Evolutionary conservation across 2,113 vertebrate species (phyloP).

Genomic region (Balaeniceps rex): DNA sequence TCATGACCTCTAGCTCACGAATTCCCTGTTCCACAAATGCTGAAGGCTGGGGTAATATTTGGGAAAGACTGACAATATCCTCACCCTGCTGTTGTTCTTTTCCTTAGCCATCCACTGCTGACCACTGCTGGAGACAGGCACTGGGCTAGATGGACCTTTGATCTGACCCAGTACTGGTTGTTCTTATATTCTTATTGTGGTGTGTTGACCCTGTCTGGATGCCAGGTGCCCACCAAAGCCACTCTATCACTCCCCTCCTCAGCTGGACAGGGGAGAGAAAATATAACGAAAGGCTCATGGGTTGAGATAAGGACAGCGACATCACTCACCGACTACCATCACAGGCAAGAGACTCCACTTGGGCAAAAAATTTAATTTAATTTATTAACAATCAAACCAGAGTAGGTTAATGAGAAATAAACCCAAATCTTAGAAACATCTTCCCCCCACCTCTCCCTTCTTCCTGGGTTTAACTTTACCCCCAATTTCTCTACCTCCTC

Average conservation of each 20-base stretch:
- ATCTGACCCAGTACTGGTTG: background rate
- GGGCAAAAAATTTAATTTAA: background rate
- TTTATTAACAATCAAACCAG: background rate
- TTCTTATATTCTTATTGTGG: background rate
- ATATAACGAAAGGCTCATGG: background rate
- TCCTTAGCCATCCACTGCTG: background rate
- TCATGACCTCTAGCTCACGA: background rate
- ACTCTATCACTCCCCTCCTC: background rate
- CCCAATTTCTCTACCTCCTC: background rate
- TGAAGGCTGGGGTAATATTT: background rate
- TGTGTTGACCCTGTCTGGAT: background rate
- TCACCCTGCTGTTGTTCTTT: background rate
- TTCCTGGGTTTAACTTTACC: background rate
- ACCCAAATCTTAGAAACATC: background rate
- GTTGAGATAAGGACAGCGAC: background rate
- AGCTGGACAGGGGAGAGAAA: background rate
- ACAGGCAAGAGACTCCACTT: background rate
- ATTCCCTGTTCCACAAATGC: background rate
- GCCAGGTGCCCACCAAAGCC: background rate
- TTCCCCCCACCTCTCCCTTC: background rate
- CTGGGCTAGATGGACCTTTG: background rate
- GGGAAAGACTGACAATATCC: background rate
- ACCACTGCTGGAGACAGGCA: background rate
- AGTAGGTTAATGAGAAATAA: background rate
- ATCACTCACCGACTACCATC: background rate